Evolutionary conservation across 2,797 vertebrate species (phyloP).

Genomic region (Rhynchonycteris naso): DNA sequence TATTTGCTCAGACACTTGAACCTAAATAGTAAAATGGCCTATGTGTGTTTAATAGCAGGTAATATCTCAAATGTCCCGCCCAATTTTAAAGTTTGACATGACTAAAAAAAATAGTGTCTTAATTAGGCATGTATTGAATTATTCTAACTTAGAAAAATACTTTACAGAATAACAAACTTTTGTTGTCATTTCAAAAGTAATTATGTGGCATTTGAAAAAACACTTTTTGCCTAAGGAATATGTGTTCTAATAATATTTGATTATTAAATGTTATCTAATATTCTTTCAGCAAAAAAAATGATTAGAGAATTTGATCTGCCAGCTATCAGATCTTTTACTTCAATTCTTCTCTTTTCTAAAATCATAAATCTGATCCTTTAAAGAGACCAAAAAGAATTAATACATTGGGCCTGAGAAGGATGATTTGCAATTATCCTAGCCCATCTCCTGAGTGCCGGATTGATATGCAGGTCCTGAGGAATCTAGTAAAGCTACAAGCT

Average conservation of each 20-base stretch:
- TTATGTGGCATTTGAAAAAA: slow-evolving; percentile 40
- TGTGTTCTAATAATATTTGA: slow-evolving; percentile 10
- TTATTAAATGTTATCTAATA: slow-evolving; percentile 53
- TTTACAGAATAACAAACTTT: slow-evolving; percentile 27
- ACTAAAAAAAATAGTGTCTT: slow-evolving; percentile 4
- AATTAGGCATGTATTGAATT: background rate
- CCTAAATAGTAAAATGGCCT: background rate
- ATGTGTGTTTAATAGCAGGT: background rate
- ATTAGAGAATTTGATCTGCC: slow-evolving; percentile 34
- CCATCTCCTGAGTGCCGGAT: slow-evolving; percentile 56
- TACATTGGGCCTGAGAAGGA: slow-evolving; percentile 52
- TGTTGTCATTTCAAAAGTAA: slow-evolving; percentile 6
- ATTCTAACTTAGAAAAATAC: slow-evolving; percentile 23
- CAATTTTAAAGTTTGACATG: slow-evolving; percentile 24
- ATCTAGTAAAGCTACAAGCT: slow-evolving; percentile 56
- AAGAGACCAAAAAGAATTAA: slow-evolving; percentile 63
- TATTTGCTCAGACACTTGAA: slow-evolving; percentile 31
- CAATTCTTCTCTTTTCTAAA: slow-evolving; percentile 55
- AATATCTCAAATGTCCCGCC: background rate
- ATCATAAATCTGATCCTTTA: slow-evolving; percentile 54
- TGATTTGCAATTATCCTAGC: slow-evolving; percentile 67
- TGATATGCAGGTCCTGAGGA: slow-evolving; percentile 65
- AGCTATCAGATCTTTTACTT: slow-evolving; percentile 34
- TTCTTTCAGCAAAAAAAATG: background rate
- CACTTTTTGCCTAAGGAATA: background rate